Evolutionary conservation across 2,113 vertebrate species (phyloP).

Genomic region (Barnardius zonarius): DNA sequence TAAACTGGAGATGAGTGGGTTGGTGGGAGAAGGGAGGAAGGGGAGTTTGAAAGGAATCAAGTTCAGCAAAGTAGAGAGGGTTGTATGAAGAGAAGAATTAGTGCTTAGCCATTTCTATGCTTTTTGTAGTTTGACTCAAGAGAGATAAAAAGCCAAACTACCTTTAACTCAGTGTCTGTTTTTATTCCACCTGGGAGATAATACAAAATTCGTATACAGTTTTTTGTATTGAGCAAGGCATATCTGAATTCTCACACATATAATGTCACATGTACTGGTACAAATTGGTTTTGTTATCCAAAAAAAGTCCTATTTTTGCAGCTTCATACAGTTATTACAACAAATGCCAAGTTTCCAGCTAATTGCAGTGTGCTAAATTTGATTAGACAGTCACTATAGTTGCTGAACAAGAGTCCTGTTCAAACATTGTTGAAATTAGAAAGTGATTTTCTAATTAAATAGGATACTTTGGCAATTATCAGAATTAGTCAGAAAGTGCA

Average conservation of each 20-base stretch:
- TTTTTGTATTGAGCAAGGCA: not conserved
- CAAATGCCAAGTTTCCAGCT: not conserved
- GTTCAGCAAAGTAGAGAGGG: not conserved
- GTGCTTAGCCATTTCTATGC: not conserved
- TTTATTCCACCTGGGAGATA: not conserved
- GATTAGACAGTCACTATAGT: not conserved
- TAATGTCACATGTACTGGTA: not conserved
- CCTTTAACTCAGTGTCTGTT: not conserved
- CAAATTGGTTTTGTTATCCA: not conserved
- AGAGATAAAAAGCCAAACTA: not conserved
- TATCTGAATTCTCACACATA: not conserved
- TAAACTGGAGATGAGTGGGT: not conserved
- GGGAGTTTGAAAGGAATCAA: not conserved
- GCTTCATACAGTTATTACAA: not conserved
- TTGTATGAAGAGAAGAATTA: not conserved
- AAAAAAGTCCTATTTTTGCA: not conserved
- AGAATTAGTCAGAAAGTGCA: not conserved
- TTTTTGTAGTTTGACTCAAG: not conserved
- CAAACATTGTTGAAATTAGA: constrained; percentile 4
- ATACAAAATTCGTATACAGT: not conserved
- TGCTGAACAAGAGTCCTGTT: not conserved
- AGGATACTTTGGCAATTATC: not conserved
- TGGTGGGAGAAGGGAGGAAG: not conserved
- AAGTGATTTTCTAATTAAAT: not conserved
- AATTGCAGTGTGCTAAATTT: not conserved